Evolutionary conservation across 2,888 invertebrate species (phyloP), one percentile per base, ranked within the genome.

Genomic region (Agriopis marginaria): DNA sequence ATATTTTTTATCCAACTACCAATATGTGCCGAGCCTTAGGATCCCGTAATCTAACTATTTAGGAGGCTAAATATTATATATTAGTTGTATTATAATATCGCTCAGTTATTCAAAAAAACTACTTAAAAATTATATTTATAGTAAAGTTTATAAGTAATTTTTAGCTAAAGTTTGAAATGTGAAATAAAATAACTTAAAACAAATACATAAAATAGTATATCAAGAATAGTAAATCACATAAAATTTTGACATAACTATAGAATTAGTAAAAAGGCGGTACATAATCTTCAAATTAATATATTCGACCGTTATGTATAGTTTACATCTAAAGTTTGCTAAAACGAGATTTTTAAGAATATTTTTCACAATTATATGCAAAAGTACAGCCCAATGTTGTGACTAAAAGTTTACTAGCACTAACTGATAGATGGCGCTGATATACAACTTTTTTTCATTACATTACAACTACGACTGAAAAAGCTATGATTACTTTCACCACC

Each of bases 21-120:
- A 45, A 32, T 45, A 8, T 58, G n/a, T n/a, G 32, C 58, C 58
- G 58, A 14, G 45, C 58, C 32, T 77, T 79, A 78, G 77, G 82
- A 78, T 79, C 76, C 81, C 77, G 79, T 79, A 85, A 79, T 82
- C 88, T 90, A 90, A 86, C 82, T 88, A 90, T 89, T 89, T 88
- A 90, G 82, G 78, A 82, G 81, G 75, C 85, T 89, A 90, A 89
- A 89, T 88, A 89, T 23, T n/a, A 23, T 83, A 88, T 86, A 86
- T 84, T 82, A 89, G 87, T 82, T 71, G 70, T 65, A 60, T 58
- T 63, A 47, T 49, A 63, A 68, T 61, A 50, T 62, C 66, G 60
- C 66, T 17, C 7, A 42, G 3, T 49, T 14, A n/a, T 7, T 49
- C 1, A 7, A 14, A 14, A 8, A 49, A 6, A 14, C 14, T 49